These are phyloP conservation scores for Albula goreensis DNA, from an alignment of 2,113 vertebrate species.

Conservation along the genomic window DNA sequence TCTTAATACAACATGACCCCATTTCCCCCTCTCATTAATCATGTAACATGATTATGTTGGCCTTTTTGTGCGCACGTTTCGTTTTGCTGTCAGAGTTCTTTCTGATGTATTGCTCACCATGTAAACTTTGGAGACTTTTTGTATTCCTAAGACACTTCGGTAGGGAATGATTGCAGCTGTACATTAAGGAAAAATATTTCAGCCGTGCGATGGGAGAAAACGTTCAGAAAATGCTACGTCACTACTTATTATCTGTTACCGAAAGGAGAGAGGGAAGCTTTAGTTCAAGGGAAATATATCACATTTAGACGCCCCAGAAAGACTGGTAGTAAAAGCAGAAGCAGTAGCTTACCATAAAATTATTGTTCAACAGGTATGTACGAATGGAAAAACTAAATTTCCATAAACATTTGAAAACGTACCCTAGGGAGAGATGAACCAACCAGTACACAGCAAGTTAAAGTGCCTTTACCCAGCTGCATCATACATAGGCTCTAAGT, in stretches of 20 bases:
- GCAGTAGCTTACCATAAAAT: not conserved
- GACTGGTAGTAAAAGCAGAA: not conserved
- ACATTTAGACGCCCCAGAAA: not conserved
- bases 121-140: conserved; percentile 18
- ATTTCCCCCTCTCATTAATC: conserved; percentile 78
- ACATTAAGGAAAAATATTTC: not conserved
- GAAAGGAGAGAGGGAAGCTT: not conserved
- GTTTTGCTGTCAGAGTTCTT: conserved; percentile 43
- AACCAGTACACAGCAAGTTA: not conserved
- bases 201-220: not conserved
- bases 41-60: conserved; percentile 69
- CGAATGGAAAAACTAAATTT: not conserved
- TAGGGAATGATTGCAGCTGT: conserved; percentile 26
- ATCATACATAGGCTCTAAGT: not conserved
- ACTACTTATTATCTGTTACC: not conserved
- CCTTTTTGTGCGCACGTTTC: conserved; percentile 32
- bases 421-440: not conserved
- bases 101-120: not conserved
- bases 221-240: not conserved
- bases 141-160: conserved; percentile 18
- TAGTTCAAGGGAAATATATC: not conserved
- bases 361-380: not conserved
- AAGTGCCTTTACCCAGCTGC: conserved; percentile 6
- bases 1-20: conserved; percentile 79
- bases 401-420: not conserved